Conservation (phyloP, 2,113 vertebrate genomes). For the Poicephalus gulielmi region DNA sequence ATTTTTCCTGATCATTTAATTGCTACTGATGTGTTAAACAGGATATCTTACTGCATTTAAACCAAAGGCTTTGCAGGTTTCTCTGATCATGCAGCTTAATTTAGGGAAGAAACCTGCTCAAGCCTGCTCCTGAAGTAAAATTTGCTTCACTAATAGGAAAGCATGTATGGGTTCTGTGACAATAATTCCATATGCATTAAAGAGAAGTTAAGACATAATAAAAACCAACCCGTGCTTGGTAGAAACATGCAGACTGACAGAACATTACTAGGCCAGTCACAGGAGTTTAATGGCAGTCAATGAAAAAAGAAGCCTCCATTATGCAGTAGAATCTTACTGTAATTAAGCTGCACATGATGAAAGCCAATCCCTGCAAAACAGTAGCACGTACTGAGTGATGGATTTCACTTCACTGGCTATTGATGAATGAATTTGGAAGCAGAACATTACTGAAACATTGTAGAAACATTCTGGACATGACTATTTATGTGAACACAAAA, state of each 20-base stretch:
- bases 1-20: background rate
- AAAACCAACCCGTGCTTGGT: background rate
- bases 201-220: background rate
- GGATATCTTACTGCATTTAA: background rate
- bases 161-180: background rate
- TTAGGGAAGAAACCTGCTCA: background rate
- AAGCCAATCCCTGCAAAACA: background rate
- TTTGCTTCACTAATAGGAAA: background rate
- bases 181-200: background rate
- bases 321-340: background rate
- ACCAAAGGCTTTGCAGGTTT: background rate
- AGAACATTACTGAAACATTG: background rate
- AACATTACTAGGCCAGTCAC: background rate
- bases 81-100: background rate
- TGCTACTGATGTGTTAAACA: background rate
- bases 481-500: background rate
- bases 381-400: background rate
- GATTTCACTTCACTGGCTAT: background rate
- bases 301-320: too few species aligned
- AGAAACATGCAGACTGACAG: background rate
- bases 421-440: background rate
- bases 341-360: background rate
- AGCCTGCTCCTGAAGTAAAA: background rate
- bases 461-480: accelerated
- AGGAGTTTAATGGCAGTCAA: background rate